Conservation (phyloP, 2,888 invertebrate genomes). For the Exocentrus adspersus region DNA sequence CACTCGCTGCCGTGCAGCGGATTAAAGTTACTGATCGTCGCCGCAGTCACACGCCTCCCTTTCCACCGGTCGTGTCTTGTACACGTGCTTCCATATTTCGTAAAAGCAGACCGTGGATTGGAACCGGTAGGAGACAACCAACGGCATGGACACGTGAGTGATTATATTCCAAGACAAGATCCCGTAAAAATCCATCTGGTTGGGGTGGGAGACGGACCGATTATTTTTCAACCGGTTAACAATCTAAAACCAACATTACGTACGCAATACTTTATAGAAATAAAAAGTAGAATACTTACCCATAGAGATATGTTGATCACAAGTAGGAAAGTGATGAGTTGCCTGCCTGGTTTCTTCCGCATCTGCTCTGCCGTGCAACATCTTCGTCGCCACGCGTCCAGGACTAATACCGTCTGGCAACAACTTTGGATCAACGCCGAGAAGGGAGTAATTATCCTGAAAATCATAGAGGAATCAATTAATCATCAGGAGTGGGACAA, state of each 20-base stretch:
- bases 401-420: conserved; percentile 78
- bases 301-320: conserved; percentile 84
- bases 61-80: conserved; percentile 70
- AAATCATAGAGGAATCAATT: too few species aligned
- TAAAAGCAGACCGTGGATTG: conserved; percentile 90
- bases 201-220: conserved; percentile 80
- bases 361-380: conserved; percentile 75
- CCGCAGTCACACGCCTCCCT: not conserved
- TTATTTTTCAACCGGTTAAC: conserved; percentile 85
- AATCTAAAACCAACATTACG: conserved; percentile 49
- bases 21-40: not conserved
- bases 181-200: conserved; percentile 84
- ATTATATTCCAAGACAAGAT: conserved; percentile 90
- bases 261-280: too few species aligned
- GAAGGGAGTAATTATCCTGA: conserved; percentile 73
- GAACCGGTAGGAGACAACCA: conserved; percentile 87
- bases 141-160: conserved; percentile 85
- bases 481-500: too few species aligned
- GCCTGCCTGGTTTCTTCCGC: conserved; percentile 80
- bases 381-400: conserved; percentile 77
- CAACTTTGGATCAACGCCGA: conserved; percentile 80
- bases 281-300: conserved; percentile 63
- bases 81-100: conserved; percentile 90
- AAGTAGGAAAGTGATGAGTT: conserved; percentile 83
- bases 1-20: too few species aligned